Conservation (phyloP, 2,888 invertebrate genomes). For the Nasonovia ribisnigri region DNA sequence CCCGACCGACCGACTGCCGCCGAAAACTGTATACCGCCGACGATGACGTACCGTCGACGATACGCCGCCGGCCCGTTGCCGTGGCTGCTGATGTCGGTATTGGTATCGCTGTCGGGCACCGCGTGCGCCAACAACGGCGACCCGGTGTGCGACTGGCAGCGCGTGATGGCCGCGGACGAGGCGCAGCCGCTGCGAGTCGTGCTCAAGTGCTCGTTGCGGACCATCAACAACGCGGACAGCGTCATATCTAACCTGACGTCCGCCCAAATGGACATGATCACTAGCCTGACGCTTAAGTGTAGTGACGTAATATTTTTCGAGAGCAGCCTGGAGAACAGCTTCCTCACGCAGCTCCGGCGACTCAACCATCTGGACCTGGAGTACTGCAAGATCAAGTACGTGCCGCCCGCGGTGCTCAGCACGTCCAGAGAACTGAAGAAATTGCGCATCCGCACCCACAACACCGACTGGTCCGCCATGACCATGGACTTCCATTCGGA, state of each 20-base stretch:
- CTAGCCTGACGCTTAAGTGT: slow-evolving; percentile 79
- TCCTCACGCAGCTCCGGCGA: slow-evolving; percentile 71
- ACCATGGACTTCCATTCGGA: slow-evolving; percentile 85
- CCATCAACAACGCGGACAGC: slow-evolving; percentile 79
- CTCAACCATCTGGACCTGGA: slow-evolving; percentile 85
- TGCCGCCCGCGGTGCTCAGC: slow-evolving; percentile 83
- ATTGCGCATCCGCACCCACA: slow-evolving; percentile 87
- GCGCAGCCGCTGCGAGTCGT: slow-evolving; percentile 60
- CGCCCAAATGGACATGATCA: slow-evolving; percentile 78
- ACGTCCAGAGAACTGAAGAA: slow-evolving; percentile 86
- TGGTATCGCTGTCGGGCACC: slow-evolving; percentile 1
- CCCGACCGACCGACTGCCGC: background rate
- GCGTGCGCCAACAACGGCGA: slow-evolving; percentile 74
- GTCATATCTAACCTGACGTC: slow-evolving; percentile 79
- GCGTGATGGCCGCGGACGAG: slow-evolving; percentile 73
- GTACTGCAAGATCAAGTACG: slow-evolving; percentile 87
- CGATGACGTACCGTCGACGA: slow-evolving; percentile 39
- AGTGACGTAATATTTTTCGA: slow-evolving; percentile 82
- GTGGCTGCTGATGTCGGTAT: background rate
- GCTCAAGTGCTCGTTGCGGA: slow-evolving; percentile 76
- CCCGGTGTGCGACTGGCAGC: slow-evolving; percentile 80
- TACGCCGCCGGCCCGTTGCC: slow-evolving; percentile 19
- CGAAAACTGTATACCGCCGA: slow-evolving; percentile 6
- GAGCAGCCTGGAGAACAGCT: slow-evolving; percentile 75
- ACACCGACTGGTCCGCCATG: slow-evolving; percentile 87